These are phyloP conservation scores for Leptonema lineaticorne DNA, from an alignment of 1,140 invertebrate species.

Conservation along the genomic window DNA sequence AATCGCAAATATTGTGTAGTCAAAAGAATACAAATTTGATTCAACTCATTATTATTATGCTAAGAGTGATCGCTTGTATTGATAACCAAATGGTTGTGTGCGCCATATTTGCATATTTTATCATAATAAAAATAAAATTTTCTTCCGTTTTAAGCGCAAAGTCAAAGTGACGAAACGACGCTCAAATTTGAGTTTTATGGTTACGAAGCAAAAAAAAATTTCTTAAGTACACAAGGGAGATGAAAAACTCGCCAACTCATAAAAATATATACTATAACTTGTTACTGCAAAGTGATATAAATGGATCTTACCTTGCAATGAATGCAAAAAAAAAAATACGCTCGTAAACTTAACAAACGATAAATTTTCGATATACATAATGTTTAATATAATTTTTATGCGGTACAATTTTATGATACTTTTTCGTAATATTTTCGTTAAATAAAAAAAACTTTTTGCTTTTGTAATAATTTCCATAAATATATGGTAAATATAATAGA, in stretches of 20 bases:
- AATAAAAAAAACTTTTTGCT: too few relatives aligned
- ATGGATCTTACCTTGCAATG: not conserved
- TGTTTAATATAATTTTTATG: too few relatives aligned
- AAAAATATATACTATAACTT: conserved; percentile 4
- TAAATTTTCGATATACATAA: not conserved
- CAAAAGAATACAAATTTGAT: not conserved
- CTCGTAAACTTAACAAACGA: conserved; percentile 17
- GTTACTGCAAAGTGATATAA: conserved; percentile 4
- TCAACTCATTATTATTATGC: not conserved
- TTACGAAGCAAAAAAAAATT: conserved; percentile 5
- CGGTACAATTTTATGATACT: too few relatives aligned
- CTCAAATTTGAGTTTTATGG: not conserved
- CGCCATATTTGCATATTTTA: too few relatives aligned
- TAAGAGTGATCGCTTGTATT: too few relatives aligned
- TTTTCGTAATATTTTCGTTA: too few relatives aligned
- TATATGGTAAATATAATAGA: too few relatives aligned
- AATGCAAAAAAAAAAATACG: conserved; percentile 1
- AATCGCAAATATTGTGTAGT: not conserved
- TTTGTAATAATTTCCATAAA: too few relatives aligned
- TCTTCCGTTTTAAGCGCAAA: not conserved
- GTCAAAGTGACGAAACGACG: not conserved
- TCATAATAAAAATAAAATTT: too few relatives aligned
- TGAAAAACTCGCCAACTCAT: conserved; percentile 10
- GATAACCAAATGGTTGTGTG: too few relatives aligned
- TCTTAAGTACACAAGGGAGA: too few relatives aligned